Evolutionary conservation across 1,140 invertebrate species (phyloP), one percentile per base, ranked within the genome.

Genomic region (Ooceraea biroi): DNA sequence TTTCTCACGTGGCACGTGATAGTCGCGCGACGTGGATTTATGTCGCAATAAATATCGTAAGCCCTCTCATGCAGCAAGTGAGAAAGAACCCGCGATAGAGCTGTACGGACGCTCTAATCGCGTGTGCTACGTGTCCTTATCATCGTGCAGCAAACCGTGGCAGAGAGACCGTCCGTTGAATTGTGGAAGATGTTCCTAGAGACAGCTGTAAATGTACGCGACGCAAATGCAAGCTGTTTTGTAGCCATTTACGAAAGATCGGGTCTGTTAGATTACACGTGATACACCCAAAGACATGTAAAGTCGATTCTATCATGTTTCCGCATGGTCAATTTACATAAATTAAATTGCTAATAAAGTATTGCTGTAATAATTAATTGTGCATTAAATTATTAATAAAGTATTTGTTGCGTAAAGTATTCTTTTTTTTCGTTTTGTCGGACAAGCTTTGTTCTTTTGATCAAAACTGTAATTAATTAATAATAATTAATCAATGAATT

Each of bases 1-100:
- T 66, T 77, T 1, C 65, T 25, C 50, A 48, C 63, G 65, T 50
- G 61, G 57, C 30, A 17, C 25, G 11, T 22, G 60, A 27, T 65
- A 65, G 25, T 65, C 41, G 55, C 17, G 44, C 80, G 60, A 83
- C 58, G 11, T 30, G 48, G 76, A 76, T 83, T 83, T 63, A 83
- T 74, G 11, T 46, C 22, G 60, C 71, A 60, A 83, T 83, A 83
- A 74, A 83, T 74, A 36, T 36, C 36, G 36, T 7, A 83, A 83
- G 27, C 61, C 46, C 30, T n/a, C 3, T 60, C 48, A 22, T 17
- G 58, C 41, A 57, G 3, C 50, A 14, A 68, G 36, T 19, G 12
- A 25, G 41, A 48, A 7, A 52, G 22, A 36, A 30, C 11, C 27
- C 10, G 69, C 48, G 46, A 68, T 69, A 50, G 63, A 77, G 44